Evolutionary conservation across 2,113 vertebrate genomes (phyloP).

Genomic region (Cynopterus brachyotis): DNA sequence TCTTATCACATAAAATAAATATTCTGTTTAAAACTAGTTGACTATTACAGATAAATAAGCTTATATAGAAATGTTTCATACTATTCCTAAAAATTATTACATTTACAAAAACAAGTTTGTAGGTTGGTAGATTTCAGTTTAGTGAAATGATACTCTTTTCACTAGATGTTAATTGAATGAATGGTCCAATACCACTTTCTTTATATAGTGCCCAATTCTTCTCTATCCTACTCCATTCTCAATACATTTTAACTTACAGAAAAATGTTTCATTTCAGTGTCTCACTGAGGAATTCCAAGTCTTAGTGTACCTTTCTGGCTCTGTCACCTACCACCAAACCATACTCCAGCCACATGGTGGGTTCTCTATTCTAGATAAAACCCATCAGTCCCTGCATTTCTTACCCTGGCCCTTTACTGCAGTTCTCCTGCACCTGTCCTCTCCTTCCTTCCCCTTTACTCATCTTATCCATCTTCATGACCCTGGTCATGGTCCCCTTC

Average conservation of each 20-base stretch:
- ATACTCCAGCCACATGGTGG: too few species aligned
- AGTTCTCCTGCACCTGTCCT: not conserved
- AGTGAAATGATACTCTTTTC: not conserved
- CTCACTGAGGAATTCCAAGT: not conserved
- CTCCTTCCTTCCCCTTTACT: not conserved
- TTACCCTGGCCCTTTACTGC: not conserved
- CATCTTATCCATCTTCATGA: not conserved
- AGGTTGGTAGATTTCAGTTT: not conserved
- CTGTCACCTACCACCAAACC: not conserved
- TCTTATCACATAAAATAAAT: slow-evolving; percentile 73
- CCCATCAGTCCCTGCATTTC: not conserved
- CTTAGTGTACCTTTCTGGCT: too few species aligned
- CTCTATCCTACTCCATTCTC: not conserved
- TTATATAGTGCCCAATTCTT: too few species aligned
- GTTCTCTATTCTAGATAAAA: not conserved
- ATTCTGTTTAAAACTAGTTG: slow-evolving; percentile 72
- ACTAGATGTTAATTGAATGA: not conserved
- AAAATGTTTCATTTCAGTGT: not conserved
- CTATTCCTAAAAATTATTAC: not conserved
- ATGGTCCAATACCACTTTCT: not conserved
- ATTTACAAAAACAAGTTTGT: not conserved
- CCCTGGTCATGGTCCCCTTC: not conserved
- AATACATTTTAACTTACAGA: not conserved
- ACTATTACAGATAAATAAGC: not conserved
- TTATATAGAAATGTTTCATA: slow-evolving; percentile 4